Percentiles rank a stretch among this genome's conserved stretches.
phyloP scores from a whole-genome alignment of 2,113 vertebrate species.

The Amphiprion ocellaris region DNA sequence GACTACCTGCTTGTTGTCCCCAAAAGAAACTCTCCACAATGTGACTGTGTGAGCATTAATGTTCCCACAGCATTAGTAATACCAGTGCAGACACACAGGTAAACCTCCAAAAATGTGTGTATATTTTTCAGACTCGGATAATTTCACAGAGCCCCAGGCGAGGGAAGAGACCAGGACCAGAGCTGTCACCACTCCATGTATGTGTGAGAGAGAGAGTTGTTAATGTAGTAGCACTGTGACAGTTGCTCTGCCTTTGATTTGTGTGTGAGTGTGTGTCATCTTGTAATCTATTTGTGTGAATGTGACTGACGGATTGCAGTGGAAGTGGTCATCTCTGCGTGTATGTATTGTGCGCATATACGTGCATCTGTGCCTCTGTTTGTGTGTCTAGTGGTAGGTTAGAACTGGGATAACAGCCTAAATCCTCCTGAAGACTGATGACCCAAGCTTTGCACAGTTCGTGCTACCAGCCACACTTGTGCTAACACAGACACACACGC shows the following conservation, averaged over 20 bases:
- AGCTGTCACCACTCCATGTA: slow-evolving; percentile 25
- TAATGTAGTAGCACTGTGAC: slow-evolving; percentile 11
- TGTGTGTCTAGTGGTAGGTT: slow-evolving; percentile 17
- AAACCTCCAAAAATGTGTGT: neutral
- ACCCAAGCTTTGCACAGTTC: slow-evolving; percentile 52
- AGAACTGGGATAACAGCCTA: slow-evolving; percentile 50
- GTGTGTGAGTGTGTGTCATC: neutral
- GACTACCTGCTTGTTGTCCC: neutral
- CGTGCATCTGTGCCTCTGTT: slow-evolving; percentile 3
- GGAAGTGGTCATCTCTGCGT: slow-evolving; percentile 10
- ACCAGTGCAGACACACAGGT: neutral
- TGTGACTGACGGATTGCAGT: slow-evolving; percentile 16
- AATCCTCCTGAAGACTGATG: slow-evolving; percentile 67
- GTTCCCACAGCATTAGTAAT: neutral
- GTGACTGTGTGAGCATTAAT: neutral
- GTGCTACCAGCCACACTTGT: neutral
- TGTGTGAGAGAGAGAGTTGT: slow-evolving; percentile 2
- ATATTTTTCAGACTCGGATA: slow-evolving; percentile 41
- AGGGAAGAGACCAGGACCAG: slow-evolving; percentile 20
- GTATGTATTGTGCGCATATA: neutral
- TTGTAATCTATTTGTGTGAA: slow-evolving; percentile 9
- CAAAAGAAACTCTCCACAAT: neutral
- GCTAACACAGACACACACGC: neutral
- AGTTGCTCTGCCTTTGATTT: slow-evolving; percentile 6
- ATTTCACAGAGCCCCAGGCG: slow-evolving; percentile 44